Evolutionary conservation across 2,888 invertebrate species (phyloP).

Genomic region (Hedya salicella): DNA sequence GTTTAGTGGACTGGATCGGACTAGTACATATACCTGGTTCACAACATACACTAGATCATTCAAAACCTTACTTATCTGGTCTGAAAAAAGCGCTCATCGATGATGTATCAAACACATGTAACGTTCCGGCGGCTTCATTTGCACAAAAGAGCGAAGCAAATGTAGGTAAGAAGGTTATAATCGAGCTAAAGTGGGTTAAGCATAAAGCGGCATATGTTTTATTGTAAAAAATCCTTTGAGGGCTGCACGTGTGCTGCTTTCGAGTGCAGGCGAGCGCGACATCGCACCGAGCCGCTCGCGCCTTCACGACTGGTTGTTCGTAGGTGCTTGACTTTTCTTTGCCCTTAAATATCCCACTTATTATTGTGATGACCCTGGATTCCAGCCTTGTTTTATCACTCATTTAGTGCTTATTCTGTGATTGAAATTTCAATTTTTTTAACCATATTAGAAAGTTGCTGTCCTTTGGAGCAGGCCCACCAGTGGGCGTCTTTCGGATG

Average conservation of each 20-base stretch:
- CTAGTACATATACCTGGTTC: background rate
- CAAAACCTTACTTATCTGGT: conserved; percentile 10
- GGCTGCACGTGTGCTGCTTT: conserved; percentile 75
- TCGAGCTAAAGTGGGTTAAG: conserved; percentile 84
- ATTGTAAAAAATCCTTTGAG: conserved; percentile 82
- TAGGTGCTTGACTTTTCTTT: conserved; percentile 25
- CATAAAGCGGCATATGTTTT: conserved; percentile 84
- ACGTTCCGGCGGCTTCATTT: conserved; percentile 67
- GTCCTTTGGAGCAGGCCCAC: too few species aligned
- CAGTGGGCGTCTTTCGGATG: too few species aligned
- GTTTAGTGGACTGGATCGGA: too few species aligned
- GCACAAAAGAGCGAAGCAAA: conserved; percentile 78
- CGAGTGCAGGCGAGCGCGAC: conserved; percentile 55
- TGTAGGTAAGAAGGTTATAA: conserved; percentile 85
- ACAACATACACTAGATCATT: background rate
- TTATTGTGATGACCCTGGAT: too few species aligned
- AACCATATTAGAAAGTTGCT: too few species aligned
- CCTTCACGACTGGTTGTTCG: conserved; percentile 8
- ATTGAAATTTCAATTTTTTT: too few species aligned
- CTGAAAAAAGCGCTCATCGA: conserved; percentile 33
- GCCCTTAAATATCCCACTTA: too few species aligned
- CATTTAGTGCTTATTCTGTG: too few species aligned
- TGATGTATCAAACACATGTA: conserved; percentile 51
- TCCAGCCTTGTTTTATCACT: too few species aligned
- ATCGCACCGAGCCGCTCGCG: conserved; percentile 24